phyloP scores from a whole-genome alignment of 2,113 vertebrate genomes.

The Ursus arctos region DNA sequence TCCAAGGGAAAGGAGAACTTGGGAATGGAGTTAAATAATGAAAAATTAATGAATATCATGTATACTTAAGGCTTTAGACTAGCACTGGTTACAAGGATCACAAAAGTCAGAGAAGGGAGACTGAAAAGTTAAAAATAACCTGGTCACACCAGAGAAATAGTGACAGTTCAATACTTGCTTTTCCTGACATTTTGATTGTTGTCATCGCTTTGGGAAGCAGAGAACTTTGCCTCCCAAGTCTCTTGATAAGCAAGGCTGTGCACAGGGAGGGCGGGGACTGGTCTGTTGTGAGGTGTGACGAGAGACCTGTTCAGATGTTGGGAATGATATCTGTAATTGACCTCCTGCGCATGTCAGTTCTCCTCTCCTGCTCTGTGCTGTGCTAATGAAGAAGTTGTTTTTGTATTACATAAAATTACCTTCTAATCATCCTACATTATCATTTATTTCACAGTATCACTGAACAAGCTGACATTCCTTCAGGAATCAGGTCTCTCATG shows the following conservation, averaged over 20 bases:
- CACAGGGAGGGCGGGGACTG: slow-evolving; percentile 70
- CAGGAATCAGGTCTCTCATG: slow-evolving; percentile 62
- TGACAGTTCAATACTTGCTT: slow-evolving; percentile 70
- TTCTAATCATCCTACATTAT: slow-evolving; percentile 61
- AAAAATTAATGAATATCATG: not conserved
- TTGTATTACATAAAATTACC: slow-evolving; percentile 82
- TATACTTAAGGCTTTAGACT: not conserved
- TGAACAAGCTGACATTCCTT: slow-evolving; percentile 56
- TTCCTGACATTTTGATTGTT: slow-evolving; percentile 79
- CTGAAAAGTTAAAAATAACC: slow-evolving; percentile 42
- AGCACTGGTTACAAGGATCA: not conserved
- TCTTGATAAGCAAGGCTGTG: slow-evolving; percentile 64
- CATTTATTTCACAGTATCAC: slow-evolving; percentile 66
- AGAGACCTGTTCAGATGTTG: slow-evolving; percentile 73
- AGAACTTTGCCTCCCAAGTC: slow-evolving; percentile 47
- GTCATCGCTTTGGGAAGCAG: slow-evolving; percentile 67
- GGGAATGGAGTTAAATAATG: not conserved
- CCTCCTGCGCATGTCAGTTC: slow-evolving; percentile 73
- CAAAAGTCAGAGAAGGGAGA: not conserved
- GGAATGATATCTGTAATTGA: slow-evolving; percentile 77
- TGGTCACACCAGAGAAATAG: slow-evolving; percentile 62
- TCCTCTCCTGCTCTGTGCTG: slow-evolving; percentile 76
- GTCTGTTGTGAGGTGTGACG: slow-evolving; percentile 70
- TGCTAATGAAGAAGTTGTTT: slow-evolving; percentile 81
- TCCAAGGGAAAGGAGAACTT: not conserved